These are phyloP conservation scores for Alethe diademata DNA, from an alignment of 2,113 vertebrate species.

Conservation along the genomic window DNA sequence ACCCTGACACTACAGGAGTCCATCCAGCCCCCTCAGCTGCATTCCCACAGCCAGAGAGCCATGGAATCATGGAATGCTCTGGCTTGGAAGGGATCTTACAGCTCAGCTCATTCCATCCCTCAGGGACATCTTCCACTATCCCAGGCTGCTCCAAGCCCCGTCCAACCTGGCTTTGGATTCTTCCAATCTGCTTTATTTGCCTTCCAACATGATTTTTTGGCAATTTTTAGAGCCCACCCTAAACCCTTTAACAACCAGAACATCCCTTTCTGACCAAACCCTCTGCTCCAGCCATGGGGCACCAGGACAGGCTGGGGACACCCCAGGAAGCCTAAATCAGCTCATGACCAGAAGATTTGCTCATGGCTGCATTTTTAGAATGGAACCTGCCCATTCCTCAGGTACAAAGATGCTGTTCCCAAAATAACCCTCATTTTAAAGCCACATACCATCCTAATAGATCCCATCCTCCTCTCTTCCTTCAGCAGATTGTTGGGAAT, in stretches of 20 bases:
- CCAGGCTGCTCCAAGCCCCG: background rate
- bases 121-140: background rate
- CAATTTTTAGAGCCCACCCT: background rate
- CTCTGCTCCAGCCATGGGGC: background rate
- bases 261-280: background rate
- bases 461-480: background rate
- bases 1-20: rapidly evolving
- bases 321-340: background rate
- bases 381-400: background rate
- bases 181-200: background rate
- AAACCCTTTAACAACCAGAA: background rate
- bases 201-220: background rate
- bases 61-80: background rate
- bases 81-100: background rate
- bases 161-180: background rate
- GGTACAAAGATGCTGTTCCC: background rate
- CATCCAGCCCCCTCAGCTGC: background rate
- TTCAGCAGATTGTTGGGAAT: background rate
- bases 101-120: background rate
- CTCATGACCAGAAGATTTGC: background rate
- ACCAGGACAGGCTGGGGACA: background rate
- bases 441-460: background rate
- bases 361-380: background rate
- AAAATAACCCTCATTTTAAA: background rate
- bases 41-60: background rate